Conservation (phyloP, 2,888 invertebrate genomes). For the Adineta ricciae region DNA sequence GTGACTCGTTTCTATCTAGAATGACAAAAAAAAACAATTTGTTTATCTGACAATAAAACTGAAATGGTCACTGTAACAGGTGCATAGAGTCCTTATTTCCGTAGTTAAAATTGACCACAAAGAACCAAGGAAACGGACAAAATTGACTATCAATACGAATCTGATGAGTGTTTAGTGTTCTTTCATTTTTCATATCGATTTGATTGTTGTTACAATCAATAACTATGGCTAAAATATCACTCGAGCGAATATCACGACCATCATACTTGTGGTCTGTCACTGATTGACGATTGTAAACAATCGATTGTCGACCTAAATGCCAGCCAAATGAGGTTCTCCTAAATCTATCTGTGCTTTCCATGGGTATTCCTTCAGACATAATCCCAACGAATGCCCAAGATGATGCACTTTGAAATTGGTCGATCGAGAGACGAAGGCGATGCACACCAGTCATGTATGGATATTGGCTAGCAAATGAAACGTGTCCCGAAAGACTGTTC, state of each 20-base stretch:
- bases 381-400: background rate
- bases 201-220: background rate
- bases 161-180: background rate
- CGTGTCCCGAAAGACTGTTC: background rate
- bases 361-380: background rate
- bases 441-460: background rate
- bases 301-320: background rate
- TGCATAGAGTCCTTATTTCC: background rate
- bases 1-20: too few species aligned
- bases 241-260: background rate
- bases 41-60: background rate
- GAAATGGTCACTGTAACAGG: background rate
- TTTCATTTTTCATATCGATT: background rate
- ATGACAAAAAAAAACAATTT: background rate
- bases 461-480: background rate
- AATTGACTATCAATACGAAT: background rate
- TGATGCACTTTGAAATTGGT: background rate
- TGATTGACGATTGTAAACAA: background rate
- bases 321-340: background rate
- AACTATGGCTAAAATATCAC: background rate
- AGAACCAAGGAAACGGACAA: background rate
- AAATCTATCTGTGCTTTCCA: background rate
- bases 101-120: background rate
- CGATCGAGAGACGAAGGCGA: background rate
- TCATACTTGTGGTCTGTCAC: background rate